Conservation (phyloP, 2,888 invertebrate genomes). For the Cetonia aurata region DNA sequence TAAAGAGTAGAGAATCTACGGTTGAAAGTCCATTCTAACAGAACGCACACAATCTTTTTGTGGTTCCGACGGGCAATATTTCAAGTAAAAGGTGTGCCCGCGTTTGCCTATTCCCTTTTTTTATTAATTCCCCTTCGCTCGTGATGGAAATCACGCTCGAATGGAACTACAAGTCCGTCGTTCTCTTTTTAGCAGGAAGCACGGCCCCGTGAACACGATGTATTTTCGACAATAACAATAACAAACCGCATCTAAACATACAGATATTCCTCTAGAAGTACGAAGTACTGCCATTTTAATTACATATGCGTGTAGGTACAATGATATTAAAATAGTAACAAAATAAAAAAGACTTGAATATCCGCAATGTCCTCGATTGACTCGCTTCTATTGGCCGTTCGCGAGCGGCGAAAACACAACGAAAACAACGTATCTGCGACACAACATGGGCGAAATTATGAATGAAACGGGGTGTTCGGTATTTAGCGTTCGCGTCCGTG, state of each 20-base stretch:
- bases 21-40: not conserved
- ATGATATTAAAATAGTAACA: no score
- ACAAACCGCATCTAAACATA: not conserved
- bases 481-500: constrained; percentile 43
- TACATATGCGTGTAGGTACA: no score
- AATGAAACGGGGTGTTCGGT: constrained; percentile 47
- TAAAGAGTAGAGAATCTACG: not conserved
- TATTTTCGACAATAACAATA: constrained; percentile 49
- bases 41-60: not conserved
- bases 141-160: constrained; percentile 49
- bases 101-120: not conserved
- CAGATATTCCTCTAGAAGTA: no score
- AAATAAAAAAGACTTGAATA: no score
- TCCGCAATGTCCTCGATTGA: no score
- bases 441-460: constrained; percentile 49
- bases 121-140: no score
- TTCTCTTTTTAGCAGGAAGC: constrained; percentile 47
- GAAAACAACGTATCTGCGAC: constrained; percentile 6
- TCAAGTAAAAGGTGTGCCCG: not conserved
- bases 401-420: no score
- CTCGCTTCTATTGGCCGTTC: no score
- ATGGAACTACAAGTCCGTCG: constrained; percentile 42
- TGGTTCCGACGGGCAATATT: constrained; percentile 3
- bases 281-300: no score
- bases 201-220: constrained; percentile 49